These are phyloP conservation scores for Sepiola atlantica DNA, from an alignment of 2,888 invertebrate species.

Conservation along the genomic window DNA sequence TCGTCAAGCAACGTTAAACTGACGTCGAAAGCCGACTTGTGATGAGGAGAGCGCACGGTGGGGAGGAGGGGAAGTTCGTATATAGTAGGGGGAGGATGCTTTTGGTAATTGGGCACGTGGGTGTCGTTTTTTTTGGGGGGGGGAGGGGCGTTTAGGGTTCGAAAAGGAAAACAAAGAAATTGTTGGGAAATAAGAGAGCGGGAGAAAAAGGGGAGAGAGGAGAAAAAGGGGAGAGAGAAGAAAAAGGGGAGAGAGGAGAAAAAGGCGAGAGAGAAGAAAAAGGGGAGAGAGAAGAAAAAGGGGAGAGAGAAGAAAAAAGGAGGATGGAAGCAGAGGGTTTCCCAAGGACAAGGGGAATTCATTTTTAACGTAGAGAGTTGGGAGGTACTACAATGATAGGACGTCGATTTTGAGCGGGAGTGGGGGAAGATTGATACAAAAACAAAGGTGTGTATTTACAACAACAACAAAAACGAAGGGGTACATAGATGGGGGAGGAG, in stretches of 20 bases:
- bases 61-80: neutral
- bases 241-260: neutral
- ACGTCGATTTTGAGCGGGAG: no score
- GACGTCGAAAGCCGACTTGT: neutral
- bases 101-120: neutral
- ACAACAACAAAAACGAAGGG: no score
- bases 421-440: no score
- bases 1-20: conserved; percentile 32
- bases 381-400: no score
- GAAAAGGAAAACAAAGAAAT: neutral
- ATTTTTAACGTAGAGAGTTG: no score
- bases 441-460: no score
- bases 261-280: neutral
- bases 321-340: neutral
- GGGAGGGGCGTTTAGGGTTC: neutral
- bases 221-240: neutral
- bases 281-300: neutral
- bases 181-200: neutral
- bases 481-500: neutral
- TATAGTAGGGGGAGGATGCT: neutral
- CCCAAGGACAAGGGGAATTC: no score
- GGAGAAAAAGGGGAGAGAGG: neutral
- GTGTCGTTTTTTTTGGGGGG: neutral
- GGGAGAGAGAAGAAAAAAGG: neutral
- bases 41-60: neutral